Evolutionary conservation across 2,797 vertebrate species (phyloP), one percentile per base, ranked within the genome.

Genomic region (Champsocephalus esox): DNA sequence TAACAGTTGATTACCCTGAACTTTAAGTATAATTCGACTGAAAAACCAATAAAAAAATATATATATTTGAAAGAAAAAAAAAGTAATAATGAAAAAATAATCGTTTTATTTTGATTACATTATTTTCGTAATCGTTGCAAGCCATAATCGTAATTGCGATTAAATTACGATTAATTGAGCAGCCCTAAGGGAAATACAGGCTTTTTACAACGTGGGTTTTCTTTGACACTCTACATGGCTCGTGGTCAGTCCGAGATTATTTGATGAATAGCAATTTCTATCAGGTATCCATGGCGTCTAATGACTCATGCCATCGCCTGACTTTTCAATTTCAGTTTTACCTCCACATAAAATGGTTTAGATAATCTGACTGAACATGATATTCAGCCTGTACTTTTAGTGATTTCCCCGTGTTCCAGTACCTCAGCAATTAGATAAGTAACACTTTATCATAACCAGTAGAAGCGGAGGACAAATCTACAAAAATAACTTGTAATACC

Each of bases 401-500:
- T 32, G 52, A 56, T 56, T 28, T 11, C 14, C 14, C 32, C 9
- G 13, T 48, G 6, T 70, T 73, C 63, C 58, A 7, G 66, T 21
- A 45, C 49, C 21, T 70, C 32, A 64, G 12, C 44, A 68, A 12
- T 72, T 69, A 52, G 14, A 11, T 50, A 12, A 73, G 46, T n/a
- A 9, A 10, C n/a, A 9, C 44, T 41, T 68, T 44, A 52, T 9
- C 4, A 11, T 17, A 55, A 65, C 58, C 3, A 50, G 9, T 4
- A 9, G 12, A 21, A 32, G 16, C 7, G 13, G 50, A 14, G 12
- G 60, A 16, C 12, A 13, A 52, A 70, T 60, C 60, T 62, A 46
- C 38, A 32, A n/a, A 44, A 65, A 69, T 44, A 66, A 16, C 21
- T 45, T 19, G 14, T 59, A 71, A 65, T 34, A 77, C 72, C 55